Evolutionary conservation across 2,113 vertebrate species (phyloP).

Genomic region (Orthonyx spaldingii): DNA sequence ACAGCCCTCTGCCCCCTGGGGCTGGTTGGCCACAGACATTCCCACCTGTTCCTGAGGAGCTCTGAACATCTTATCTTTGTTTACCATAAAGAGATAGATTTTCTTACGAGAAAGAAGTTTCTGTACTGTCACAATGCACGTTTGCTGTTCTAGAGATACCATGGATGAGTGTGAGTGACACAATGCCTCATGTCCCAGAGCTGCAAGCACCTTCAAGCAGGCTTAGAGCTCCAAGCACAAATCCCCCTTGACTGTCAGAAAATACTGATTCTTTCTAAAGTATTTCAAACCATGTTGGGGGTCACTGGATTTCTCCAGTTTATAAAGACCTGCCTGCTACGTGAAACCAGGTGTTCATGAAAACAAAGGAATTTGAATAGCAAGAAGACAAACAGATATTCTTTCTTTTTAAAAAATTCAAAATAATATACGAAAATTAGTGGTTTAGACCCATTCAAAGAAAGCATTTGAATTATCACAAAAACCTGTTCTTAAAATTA

Average conservation of each 20-base stretch:
- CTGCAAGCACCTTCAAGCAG: neutral
- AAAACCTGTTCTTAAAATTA: neutral
- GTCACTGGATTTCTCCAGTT: neutral
- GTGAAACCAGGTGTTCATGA: neutral
- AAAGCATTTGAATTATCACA: neutral
- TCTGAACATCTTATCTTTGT: too few species aligned
- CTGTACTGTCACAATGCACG: too few species aligned
- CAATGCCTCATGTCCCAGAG: fast-evolving
- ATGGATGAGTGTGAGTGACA: neutral
- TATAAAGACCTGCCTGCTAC: neutral
- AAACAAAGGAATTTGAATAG: neutral
- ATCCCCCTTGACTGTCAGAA: neutral
- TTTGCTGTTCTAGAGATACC: neutral
- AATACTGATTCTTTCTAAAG: neutral
- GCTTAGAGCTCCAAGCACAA: neutral
- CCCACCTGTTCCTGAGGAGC: too few species aligned
- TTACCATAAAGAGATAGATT: too few species aligned
- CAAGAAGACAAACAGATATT: neutral
- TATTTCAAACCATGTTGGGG: neutral
- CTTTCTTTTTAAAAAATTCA: neutral
- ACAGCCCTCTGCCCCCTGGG: too few species aligned
- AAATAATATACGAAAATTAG: neutral
- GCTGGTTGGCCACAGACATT: too few species aligned
- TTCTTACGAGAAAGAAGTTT: too few species aligned
- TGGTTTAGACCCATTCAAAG: neutral